Base-by-base conservation (phyloP, 2,797 vertebrate genomes). In the Geotrypetes seraphini region DNA sequence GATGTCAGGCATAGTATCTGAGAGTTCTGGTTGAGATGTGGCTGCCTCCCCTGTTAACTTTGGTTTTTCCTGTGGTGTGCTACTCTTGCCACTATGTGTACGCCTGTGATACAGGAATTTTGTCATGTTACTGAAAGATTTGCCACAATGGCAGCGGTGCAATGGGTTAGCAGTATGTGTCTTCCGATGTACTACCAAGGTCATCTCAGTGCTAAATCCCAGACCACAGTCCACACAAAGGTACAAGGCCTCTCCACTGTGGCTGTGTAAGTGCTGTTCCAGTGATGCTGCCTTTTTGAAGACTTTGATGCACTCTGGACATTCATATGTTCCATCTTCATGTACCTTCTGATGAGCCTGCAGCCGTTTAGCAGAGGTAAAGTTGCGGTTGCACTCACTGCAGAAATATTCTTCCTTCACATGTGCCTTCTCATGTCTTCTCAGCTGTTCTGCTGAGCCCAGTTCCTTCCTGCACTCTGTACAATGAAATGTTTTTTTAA, bases 41-140 rank as follows among this genome's bases (percentile, higher is more conserved):
- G 32, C 38, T 0, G 28, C 34, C 0, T 28, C 22, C 1, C 25
- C 31, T 1, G 35, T 44, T 0, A 5, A 9, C 15, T 1, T n/a
- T 33, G 12, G 28, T 25, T 8, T 4, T 29, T 0, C 35, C 7
- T 1, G 39, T 17, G 10, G 74, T 0, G 44, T 25, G 4, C 74
- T 72, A 0, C 72, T 75, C 51, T 78, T 78, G 12, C 72, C 72
- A 0, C 49, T 79, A 2, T 86, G 91, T 4, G 81, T 88, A 7
- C 90, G 84, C 1, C 91, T 83, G 51, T 96, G 91, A 59, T 96
- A 94, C 22, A 96, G 79, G 57, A 89, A 93, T 68, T 96, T 93
- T 45, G 91, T 92, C 90, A 93, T 91, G 56, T 92, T 96, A 75
- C 85, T 89, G 60, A 96, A 93, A 1, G 86, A 88, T 65, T 91